phyloP scores from a whole-genome alignment of 2,113 vertebrate genomes.

The Sceloporus undulatus region DNA sequence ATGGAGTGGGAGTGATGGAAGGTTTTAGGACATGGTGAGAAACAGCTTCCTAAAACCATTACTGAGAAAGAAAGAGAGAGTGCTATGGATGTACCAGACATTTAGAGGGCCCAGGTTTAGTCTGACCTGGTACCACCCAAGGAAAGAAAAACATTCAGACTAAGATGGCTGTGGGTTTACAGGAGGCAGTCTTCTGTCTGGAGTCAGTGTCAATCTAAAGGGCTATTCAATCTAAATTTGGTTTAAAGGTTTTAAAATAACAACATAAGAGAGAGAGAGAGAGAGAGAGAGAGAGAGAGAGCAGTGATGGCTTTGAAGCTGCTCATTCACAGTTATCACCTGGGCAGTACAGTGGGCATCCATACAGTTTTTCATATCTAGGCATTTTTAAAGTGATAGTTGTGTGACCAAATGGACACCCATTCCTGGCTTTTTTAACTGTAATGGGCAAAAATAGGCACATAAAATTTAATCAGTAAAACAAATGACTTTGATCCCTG shows the following conservation, averaged over 20 bases:
- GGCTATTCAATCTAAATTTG: too few species aligned
- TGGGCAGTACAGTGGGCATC: background rate
- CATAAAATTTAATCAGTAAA: too few species aligned
- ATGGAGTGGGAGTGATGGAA: background rate
- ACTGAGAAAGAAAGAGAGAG: too few species aligned
- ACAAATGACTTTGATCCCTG: too few species aligned
- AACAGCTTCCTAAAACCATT: background rate
- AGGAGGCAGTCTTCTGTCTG: background rate
- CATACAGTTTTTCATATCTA: too few species aligned
- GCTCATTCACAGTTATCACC: background rate
- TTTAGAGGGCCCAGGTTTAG: background rate
- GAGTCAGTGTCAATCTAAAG: background rate
- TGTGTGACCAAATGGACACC: too few species aligned
- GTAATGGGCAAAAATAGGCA: too few species aligned
- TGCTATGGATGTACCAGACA: background rate
- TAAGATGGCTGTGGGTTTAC: background rate
- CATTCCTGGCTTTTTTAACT: too few species aligned
- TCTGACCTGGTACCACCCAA: background rate
- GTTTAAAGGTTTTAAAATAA: background rate
- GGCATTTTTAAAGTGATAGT: too few species aligned
- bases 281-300: background rate
- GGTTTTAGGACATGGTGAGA: constrained; percentile 18
- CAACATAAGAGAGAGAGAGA: background rate
- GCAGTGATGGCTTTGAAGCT: background rate
- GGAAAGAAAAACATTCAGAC: background rate